These are phyloP conservation scores for Dicentrarchus labrax DNA, from an alignment of 2,113 vertebrate species.

Conservation along the genomic window DNA sequence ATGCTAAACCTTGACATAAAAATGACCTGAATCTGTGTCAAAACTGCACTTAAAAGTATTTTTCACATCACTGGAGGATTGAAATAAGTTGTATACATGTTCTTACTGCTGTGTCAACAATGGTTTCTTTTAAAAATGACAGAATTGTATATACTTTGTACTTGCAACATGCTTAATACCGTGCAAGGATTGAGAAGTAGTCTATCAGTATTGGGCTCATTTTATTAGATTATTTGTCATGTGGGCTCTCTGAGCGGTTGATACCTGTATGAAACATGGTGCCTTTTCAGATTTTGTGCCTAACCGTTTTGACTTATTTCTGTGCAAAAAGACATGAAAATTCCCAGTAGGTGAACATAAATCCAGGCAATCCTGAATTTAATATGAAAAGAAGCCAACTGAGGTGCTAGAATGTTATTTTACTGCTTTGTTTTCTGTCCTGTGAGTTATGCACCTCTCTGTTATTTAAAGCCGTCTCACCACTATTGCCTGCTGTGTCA, in stretches of 20 bases:
- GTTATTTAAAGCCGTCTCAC: constrained; percentile 20
- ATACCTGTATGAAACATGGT: constrained; percentile 33
- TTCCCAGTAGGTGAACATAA: neutral
- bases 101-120: neutral
- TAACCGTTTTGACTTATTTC: constrained; percentile 8
- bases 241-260: neutral
- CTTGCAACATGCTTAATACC: neutral
- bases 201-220: constrained; percentile 6
- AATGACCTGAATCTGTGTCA: constrained; percentile 13
- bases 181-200: neutral
- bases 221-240: neutral
- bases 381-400: neutral
- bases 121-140: neutral
- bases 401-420: neutral
- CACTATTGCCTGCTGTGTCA: constrained; percentile 45
- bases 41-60: constrained; percentile 55
- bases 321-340: neutral
- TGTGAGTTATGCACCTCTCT: constrained; percentile 31
- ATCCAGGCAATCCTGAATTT: constrained; percentile 20
- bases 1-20: neutral
- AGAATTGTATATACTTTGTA: neutral
- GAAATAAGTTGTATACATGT: constrained; percentile 17
- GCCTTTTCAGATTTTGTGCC: constrained; percentile 61
- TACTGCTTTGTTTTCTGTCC: neutral
- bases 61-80: constrained; percentile 48